These are phyloP conservation scores for Chelon labrosus DNA, from an alignment of 2,797 vertebrate species.

Conservation along the genomic window DNA sequence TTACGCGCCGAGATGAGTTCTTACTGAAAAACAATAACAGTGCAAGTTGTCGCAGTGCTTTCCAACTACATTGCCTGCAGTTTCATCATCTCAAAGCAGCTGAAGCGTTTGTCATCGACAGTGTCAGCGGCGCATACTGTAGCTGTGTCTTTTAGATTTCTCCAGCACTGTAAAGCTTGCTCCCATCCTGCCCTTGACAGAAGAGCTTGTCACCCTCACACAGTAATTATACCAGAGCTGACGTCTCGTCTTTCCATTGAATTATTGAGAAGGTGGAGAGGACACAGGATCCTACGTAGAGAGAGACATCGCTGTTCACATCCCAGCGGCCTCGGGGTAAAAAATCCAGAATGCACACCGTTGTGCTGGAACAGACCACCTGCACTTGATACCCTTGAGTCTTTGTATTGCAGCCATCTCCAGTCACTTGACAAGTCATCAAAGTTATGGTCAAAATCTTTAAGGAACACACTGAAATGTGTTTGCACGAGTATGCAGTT, in stretches of 20 bases:
- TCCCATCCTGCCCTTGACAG: slow-evolving; percentile 76
- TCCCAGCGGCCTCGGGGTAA: slow-evolving; percentile 55
- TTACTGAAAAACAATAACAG: slow-evolving; percentile 44
- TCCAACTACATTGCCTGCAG: slow-evolving; percentile 57
- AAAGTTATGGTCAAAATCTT: background rate
- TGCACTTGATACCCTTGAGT: slow-evolving; percentile 27
- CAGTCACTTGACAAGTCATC: background rate
- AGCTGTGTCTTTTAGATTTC: slow-evolving; percentile 43
- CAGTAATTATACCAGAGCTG: slow-evolving; percentile 83
- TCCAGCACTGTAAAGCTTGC: slow-evolving; percentile 50
- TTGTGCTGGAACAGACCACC: slow-evolving; percentile 28
- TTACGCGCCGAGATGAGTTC: slow-evolving; percentile 30
- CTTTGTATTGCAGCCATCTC: slow-evolving; percentile 22
- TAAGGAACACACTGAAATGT: background rate
- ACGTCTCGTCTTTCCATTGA: slow-evolving; percentile 83
- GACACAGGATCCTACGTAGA: slow-evolving; percentile 72
- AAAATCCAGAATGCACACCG: slow-evolving; percentile 54
- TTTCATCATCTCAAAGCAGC: slow-evolving; percentile 64
- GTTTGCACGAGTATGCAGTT: background rate
- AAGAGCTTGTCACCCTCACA: slow-evolving; percentile 77
- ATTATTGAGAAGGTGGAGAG: slow-evolving; percentile 83
- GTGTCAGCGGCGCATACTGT: slow-evolving; percentile 29
- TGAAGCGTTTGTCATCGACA: slow-evolving; percentile 36
- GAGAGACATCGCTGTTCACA: slow-evolving; percentile 53
- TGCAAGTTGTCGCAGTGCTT: slow-evolving; percentile 26